Evolutionary conservation across 2,113 vertebrate species (phyloP).

Genomic region (Paedocypris sp.): DNA sequence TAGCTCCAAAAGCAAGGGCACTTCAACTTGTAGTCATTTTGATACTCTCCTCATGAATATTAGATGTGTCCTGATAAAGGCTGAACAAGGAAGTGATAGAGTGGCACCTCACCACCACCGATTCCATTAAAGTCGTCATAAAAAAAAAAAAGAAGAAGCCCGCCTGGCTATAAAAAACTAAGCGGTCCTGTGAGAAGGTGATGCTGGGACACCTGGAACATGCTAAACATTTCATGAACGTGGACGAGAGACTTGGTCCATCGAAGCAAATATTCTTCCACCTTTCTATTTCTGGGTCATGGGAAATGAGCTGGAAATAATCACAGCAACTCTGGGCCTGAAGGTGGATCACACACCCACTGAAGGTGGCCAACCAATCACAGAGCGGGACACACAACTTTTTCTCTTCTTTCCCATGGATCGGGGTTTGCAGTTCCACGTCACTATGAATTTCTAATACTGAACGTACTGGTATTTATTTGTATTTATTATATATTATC

Average conservation of each 20-base stretch:
- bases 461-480: no score
- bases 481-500: no score
- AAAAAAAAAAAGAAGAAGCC: no score
- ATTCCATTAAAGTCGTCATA: slow-evolving; percentile 51
- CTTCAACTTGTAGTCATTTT: slow-evolving; percentile 39
- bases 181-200: slow-evolving; percentile 25
- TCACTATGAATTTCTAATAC: no score
- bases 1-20: slow-evolving; percentile 47
- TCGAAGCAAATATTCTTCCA: slow-evolving; percentile 17
- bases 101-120: slow-evolving; percentile 33
- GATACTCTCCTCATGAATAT: slow-evolving; percentile 57
- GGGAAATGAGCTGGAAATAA: neutral
- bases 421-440: no score
- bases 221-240: slow-evolving; percentile 29
- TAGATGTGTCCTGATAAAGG: slow-evolving; percentile 40
- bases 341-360: no score
- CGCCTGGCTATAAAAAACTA: slow-evolving; percentile 52
- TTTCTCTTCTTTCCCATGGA: no score
- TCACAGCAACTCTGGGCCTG: no score
- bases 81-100: slow-evolving; percentile 28
- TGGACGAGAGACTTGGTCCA: neutral
- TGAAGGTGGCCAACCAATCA: no score
- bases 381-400: no score
- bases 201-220: slow-evolving; percentile 28
- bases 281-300: neutral